phyloP scores from a whole-genome alignment of 2,797 vertebrate genomes.

The Phyllotis vaccarum region DNA sequence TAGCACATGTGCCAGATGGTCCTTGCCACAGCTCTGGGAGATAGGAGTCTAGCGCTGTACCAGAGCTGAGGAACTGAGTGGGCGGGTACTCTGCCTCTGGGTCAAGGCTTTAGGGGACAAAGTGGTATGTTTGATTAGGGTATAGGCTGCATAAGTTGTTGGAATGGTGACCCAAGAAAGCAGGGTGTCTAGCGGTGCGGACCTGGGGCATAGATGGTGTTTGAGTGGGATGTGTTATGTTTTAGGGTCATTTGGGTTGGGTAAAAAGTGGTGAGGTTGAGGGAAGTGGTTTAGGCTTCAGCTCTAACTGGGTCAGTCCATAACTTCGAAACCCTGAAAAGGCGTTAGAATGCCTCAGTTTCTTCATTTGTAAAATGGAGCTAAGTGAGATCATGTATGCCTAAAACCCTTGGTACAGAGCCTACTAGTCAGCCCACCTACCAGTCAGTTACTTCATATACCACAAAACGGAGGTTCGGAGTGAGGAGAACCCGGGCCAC shows the following conservation, averaged over 20 bases:
- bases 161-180: background rate
- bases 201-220: background rate
- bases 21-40: background rate
- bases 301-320: background rate
- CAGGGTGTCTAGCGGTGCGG: background rate
- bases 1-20: background rate
- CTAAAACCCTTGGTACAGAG: background rate
- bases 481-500: background rate
- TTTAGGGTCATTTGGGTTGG: background rate
- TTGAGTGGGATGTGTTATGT: background rate
- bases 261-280: background rate
- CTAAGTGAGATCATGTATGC: background rate
- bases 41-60: fast-evolving
- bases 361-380: constrained; percentile 27
- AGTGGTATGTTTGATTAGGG: background rate
- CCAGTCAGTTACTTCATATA: background rate
- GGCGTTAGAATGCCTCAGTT: background rate
- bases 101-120: background rate
- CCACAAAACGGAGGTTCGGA: background rate
- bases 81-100: background rate
- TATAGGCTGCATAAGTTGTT: background rate
- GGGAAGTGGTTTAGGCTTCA: background rate
- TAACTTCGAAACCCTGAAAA: background rate
- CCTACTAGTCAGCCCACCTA: background rate
- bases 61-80: background rate